Percentiles rank a stretch among this genome's conserved stretches.
Conservation (phyloP, 2,888 invertebrate genomes). For the Cephus rjabovi region DNA sequence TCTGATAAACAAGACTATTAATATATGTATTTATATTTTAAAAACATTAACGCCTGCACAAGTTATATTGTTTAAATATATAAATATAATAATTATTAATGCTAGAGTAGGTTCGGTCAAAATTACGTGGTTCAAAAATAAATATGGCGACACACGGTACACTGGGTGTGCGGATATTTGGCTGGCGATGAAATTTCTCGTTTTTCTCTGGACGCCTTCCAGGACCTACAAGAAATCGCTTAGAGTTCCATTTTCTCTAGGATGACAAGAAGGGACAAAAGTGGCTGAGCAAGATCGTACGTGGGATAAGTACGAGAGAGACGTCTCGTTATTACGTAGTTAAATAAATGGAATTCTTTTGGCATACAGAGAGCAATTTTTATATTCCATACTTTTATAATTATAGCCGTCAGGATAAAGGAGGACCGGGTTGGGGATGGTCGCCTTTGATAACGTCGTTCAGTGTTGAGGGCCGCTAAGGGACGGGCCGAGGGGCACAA, state of each 20-base stretch:
- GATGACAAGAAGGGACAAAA: neutral
- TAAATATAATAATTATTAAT: neutral
- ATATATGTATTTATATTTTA: neutral
- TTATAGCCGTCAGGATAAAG: constrained; percentile 18
- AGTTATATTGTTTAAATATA: neutral
- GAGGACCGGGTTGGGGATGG: constrained; percentile 19
- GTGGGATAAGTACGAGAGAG: neutral
- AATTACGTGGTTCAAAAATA: neutral
- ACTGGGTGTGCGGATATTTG: neutral
- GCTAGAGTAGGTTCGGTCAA: neutral
- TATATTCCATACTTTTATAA: constrained; percentile 26
- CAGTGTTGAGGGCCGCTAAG: constrained; percentile 29
- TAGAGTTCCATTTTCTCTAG: neutral
- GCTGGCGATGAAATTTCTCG: neutral
- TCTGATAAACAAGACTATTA: neutral
- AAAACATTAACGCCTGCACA: neutral
- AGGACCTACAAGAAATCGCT: neutral
- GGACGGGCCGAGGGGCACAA: constrained; percentile 20
- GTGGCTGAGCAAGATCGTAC: neutral
- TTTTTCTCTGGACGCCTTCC: neutral
- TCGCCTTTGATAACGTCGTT: constrained; percentile 53
- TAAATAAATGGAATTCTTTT: neutral
- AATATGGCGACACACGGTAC: neutral
- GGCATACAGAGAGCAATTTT: constrained; percentile 10
- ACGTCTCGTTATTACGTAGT: neutral